Base-by-base conservation (phyloP, 2,797 vertebrate species). In the Gymnothorax reevesii region DNA sequence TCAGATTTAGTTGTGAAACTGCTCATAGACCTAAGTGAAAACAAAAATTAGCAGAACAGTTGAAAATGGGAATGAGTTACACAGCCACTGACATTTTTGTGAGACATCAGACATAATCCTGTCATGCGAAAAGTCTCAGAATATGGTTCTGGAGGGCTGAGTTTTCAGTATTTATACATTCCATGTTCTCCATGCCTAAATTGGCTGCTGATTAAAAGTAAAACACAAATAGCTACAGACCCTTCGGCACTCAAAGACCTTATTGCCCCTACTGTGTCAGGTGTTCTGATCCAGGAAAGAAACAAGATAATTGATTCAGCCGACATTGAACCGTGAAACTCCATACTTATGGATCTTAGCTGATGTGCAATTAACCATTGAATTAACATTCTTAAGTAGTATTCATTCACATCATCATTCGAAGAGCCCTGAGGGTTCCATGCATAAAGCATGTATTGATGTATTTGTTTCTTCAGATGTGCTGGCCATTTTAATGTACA, bases 41-140 rank as follows among this genome's bases (percentile, higher is more conserved):
- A 59, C 57, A 59, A 59, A 59, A 9, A 59, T 9, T 7, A 59
- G 13, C 17, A 69, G 10, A 69, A n/a, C n/a, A 69, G 73, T 5
- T 13, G 20, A 42, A 17, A 17, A 17, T 77, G 73, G 73, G 0
- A 17, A 42, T 12, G 15, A 17, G 42, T 7, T 27, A 42, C 27
- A 73, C 25, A 73, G 27, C 12, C 69, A 52, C 73, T 17, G 33
- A 77, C 73, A 20, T 42, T 42, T 77, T 15, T 42, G 20, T 6
- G 73, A 77, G 49, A 80, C 54, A 22, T 80, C 42, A 20, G 75
- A 17, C 77, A 80, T 55, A n/a, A 80, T 77, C 73, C 73, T 77
- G 69, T 15, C 6, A 49, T 52, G 55, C 64, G 33, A 69, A 22
- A 69, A 8, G 64, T 69, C 7, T 69, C n/a, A 69, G 64, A 69